Conservation (phyloP, 64 coral and sea anemone species). For the Dendrophyllia cribrosa region DNA sequence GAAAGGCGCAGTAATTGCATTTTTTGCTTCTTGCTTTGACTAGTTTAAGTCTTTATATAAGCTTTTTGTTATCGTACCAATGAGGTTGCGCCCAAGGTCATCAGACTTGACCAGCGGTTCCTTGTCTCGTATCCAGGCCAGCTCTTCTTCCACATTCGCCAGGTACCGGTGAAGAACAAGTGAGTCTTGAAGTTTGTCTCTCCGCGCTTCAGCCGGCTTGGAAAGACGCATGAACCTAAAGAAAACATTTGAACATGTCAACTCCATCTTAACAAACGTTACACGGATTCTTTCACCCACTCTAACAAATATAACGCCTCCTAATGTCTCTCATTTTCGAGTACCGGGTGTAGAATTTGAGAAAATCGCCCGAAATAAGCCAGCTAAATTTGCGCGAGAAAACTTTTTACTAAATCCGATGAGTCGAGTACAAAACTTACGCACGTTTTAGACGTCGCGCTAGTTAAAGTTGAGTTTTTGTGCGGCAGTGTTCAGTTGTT, state of each 20-base stretch:
- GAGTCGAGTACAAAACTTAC: no score
- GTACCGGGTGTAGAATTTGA: no score
- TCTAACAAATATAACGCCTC: no score
- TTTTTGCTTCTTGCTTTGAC: not conserved
- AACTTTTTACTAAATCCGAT: no score
- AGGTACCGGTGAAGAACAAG: constrained; percentile 77
- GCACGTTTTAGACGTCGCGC: no score
- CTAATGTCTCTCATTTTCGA: no score
- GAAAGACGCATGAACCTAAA: constrained; percentile 79
- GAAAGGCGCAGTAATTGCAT: not conserved
- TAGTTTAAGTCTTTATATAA: not conserved
- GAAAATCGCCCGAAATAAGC: no score
- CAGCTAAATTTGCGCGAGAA: no score
- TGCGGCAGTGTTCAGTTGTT: no score
- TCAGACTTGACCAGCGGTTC: constrained; percentile 83
- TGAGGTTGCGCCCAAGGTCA: constrained; percentile 81
- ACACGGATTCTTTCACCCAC: no score
- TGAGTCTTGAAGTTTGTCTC: constrained; percentile 76
- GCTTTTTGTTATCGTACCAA: constrained; percentile 34
- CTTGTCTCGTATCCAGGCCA: constrained; percentile 93
- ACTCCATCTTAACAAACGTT: no score
- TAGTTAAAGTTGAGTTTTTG: no score
- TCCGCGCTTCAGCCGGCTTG: constrained; percentile 65
- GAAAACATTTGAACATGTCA: not conserved
- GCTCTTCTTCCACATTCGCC: constrained; percentile 84